Conservation (phyloP, 2,888 invertebrate species). For the Mythimna vitellina region DNA sequence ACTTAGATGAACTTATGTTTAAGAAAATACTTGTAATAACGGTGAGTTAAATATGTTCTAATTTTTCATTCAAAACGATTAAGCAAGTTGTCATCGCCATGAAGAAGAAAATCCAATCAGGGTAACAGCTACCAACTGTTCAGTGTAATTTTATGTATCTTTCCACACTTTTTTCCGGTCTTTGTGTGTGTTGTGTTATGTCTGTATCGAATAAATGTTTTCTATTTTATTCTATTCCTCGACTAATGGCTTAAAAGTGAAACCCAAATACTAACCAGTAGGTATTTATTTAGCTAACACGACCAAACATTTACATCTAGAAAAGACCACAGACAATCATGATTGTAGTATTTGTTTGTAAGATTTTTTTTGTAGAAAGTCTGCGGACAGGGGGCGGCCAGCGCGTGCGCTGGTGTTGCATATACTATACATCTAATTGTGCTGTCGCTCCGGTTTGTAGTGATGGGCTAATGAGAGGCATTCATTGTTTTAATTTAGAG, state of each 20-base stretch:
- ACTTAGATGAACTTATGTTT: too few relatives aligned
- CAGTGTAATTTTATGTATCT: too few relatives aligned
- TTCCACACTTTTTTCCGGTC: too few relatives aligned
- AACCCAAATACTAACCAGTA: background rate
- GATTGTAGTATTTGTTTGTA: conserved; percentile 44
- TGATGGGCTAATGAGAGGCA: conserved; percentile 64
- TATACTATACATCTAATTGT: conserved; percentile 80
- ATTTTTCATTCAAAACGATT: too few relatives aligned
- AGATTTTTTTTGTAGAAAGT: conserved; percentile 52
- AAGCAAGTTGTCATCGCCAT: too few relatives aligned
- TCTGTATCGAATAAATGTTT: too few relatives aligned
- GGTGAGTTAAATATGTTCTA: too few relatives aligned
- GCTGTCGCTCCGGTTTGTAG: conserved; percentile 76
- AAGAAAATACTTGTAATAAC: too few relatives aligned
- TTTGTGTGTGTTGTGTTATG: too few relatives aligned
- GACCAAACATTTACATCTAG: conserved; percentile 12
- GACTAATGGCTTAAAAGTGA: background rate
- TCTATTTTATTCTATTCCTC: too few relatives aligned
- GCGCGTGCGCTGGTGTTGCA: conserved; percentile 77
- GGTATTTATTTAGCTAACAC: background rate
- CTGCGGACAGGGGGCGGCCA: conserved; percentile 41
- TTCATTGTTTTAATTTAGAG: background rate
- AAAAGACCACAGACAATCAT: conserved; percentile 30
- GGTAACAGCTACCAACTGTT: too few relatives aligned
- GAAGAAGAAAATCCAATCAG: too few relatives aligned